Conservation (phyloP, 1,140 invertebrate species). For the Halotydeus destructor region DNA sequence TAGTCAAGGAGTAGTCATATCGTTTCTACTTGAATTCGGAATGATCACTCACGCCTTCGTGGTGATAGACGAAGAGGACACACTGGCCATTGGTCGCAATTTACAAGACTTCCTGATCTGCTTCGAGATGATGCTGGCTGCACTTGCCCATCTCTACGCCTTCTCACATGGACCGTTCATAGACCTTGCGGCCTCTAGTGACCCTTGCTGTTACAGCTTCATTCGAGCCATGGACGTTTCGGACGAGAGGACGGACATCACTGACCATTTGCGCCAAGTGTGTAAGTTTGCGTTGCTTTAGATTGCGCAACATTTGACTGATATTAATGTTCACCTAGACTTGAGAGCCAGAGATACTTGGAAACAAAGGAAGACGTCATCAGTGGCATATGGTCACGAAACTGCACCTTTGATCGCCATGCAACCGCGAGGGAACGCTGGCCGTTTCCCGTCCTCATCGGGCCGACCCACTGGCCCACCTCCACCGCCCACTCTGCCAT, state of each 20-base stretch:
- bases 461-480: too few relatives aligned
- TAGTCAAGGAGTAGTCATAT: conserved; percentile 76
- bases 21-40: conserved; percentile 54
- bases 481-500: too few relatives aligned
- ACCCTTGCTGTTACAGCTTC: conserved; percentile 37
- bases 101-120: conserved; percentile 70
- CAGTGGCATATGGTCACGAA: too few relatives aligned
- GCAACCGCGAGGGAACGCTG: too few relatives aligned
- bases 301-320: too few relatives aligned
- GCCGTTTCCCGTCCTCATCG: too few relatives aligned
- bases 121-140: conserved; percentile 91
- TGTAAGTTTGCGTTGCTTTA: too few relatives aligned
- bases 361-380: too few relatives aligned
- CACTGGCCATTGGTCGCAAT: conserved; percentile 33
- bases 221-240: conserved; percentile 81
- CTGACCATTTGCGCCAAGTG: conserved; percentile 12
- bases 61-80: conserved; percentile 35
- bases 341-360: too few relatives aligned
- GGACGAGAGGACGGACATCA: conserved; percentile 33
- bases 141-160: conserved; percentile 80
- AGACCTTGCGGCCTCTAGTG: conserved; percentile 28
- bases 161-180: conserved; percentile 76
- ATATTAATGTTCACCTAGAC: too few relatives aligned
- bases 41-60: conserved; percentile 47
- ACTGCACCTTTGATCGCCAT: too few relatives aligned